Conservation (phyloP, 2,113 vertebrate species). For the Gobius niger region DNA sequence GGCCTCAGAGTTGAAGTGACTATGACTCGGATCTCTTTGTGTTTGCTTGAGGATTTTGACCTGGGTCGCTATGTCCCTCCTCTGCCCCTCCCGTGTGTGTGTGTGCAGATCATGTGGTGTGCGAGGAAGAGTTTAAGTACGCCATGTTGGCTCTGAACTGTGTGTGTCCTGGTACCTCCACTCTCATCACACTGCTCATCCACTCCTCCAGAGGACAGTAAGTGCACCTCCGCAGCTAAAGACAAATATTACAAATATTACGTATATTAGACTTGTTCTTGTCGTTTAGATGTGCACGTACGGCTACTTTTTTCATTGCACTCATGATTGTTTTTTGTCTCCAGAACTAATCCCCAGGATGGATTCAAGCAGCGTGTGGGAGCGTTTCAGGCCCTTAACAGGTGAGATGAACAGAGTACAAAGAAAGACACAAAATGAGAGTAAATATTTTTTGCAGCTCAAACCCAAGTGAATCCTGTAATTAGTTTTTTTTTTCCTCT, state of each 20-base stretch:
- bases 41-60: slow-evolving; percentile 7
- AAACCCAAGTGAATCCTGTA: no score
- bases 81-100: slow-evolving; percentile 18
- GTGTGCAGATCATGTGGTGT: slow-evolving; percentile 82
- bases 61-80: not conserved
- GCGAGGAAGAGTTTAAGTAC: slow-evolving; percentile 86
- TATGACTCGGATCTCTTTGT: not conserved
- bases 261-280: not conserved
- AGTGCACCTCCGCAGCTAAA: slow-evolving; percentile 50
- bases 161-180: slow-evolving; percentile 83
- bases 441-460: no score
- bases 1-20: not conserved
- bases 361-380: slow-evolving; percentile 75
- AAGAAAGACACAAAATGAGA: not conserved
- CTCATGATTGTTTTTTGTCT: slow-evolving; percentile 8
- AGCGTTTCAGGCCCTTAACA: slow-evolving; percentile 78
- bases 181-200: slow-evolving; percentile 83
- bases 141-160: slow-evolving; percentile 87
- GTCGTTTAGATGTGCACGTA: not conserved
- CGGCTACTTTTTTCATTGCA: not conserved
- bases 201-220: slow-evolving; percentile 85
- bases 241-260: not conserved
- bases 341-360: slow-evolving; percentile 74
- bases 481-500: no score
- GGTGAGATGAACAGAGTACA: slow-evolving; percentile 52